phyloP scores from a whole-genome alignment of 2,888 invertebrate genomes.

The Heliconius sara region DNA sequence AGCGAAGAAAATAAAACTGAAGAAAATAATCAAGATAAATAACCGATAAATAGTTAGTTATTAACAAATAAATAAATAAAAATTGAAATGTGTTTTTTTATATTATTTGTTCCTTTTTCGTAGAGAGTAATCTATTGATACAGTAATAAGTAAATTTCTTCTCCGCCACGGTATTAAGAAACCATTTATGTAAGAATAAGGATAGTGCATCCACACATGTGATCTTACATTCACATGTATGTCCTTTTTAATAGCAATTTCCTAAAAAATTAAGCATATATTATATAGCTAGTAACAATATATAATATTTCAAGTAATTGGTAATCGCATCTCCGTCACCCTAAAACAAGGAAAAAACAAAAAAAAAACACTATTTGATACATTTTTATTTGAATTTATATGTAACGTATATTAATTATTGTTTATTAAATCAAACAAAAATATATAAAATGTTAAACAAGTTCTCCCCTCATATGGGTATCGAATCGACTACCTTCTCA shows the following conservation, averaged over 20 bases:
- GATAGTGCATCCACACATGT: neutral
- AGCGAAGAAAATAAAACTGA: neutral
- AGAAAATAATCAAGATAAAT: neutral
- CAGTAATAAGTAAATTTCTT: neutral
- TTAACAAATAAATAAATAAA: slow-evolving; percentile 2
- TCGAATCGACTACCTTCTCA: slow-evolving; percentile 18
- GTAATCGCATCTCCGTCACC: no score
- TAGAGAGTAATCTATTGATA: neutral
- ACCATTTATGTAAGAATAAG: neutral
- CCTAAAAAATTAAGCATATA: no score
- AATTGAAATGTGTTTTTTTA: neutral
- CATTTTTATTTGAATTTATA: no score
- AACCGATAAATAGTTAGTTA: neutral
- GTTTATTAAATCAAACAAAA: no score
- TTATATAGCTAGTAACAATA: no score
- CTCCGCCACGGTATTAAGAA: neutral
- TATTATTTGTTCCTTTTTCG: neutral
- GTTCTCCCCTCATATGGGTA: neutral
- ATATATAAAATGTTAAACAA: neutral
- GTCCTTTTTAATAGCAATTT: no score
- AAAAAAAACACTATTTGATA: no score
- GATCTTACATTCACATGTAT: neutral
- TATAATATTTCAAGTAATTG: no score
- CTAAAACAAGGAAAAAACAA: no score
- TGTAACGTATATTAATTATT: no score